Percentiles rank a stretch among this genome's conserved stretches.
phyloP scores from a whole-genome alignment of 2,797 vertebrate genomes.

The Orestias chungarensis region DNA sequence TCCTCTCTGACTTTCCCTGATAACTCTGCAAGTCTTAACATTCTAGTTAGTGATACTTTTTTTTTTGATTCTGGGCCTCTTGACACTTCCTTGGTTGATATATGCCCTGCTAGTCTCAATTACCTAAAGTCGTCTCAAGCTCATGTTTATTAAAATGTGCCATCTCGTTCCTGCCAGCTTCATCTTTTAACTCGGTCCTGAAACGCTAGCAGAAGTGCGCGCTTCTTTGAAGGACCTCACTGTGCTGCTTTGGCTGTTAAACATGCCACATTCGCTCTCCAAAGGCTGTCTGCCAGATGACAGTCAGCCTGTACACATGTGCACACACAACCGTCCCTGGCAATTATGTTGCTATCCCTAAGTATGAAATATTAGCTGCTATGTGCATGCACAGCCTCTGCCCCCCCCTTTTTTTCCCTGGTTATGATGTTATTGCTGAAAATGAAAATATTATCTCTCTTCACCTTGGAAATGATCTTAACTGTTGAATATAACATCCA shows the following conservation, averaged over 20 bases:
- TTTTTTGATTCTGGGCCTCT: slow-evolving; percentile 41
- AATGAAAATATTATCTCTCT: slow-evolving; percentile 75
- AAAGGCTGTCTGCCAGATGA: slow-evolving; percentile 39
- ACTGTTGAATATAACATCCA: slow-evolving; percentile 75
- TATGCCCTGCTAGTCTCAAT: slow-evolving; percentile 42
- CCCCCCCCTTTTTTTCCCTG: slow-evolving; percentile 41
- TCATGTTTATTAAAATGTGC: slow-evolving; percentile 35
- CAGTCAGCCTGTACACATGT: slow-evolving; percentile 21
- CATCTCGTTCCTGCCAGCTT: slow-evolving; percentile 49
- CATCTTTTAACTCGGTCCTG: slow-evolving; percentile 34
- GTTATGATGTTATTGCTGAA: slow-evolving; percentile 69
- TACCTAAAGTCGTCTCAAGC: slow-evolving; percentile 43
- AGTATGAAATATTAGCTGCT: slow-evolving; percentile 67
- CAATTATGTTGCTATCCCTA: slow-evolving; percentile 65
- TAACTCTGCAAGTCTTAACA: slow-evolving; percentile 41
- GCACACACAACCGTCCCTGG: slow-evolving; percentile 31
- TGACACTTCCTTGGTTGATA: slow-evolving; percentile 37
- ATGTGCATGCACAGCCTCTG: not conserved
- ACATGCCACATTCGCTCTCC: slow-evolving; percentile 39
- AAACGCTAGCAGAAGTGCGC: slow-evolving; percentile 33
- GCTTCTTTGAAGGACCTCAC: slow-evolving; percentile 54
- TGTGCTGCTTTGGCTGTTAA: slow-evolving; percentile 47
- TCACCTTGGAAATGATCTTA: slow-evolving; percentile 75
- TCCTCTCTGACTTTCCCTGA: slow-evolving; percentile 9
- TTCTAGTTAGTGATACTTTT: slow-evolving; percentile 44